phyloP scores from a whole-genome alignment of 35 echinoderm and acorn worm species.

The Acanthaster planci region DNA sequence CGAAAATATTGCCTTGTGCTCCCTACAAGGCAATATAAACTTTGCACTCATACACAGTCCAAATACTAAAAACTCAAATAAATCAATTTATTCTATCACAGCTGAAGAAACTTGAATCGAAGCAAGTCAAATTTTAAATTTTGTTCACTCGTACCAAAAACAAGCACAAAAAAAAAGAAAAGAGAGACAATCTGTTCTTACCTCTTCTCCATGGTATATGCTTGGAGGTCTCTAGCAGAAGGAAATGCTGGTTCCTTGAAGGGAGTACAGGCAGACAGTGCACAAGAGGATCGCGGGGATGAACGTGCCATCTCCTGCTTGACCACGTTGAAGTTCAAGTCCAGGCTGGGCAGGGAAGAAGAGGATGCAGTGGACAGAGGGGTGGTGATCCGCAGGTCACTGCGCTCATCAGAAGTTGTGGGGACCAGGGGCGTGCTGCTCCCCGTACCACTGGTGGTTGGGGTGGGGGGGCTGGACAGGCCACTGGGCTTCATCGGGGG shows the following conservation, averaged over 20 bases:
- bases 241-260: constrained; percentile 58
- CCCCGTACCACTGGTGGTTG: neutral
- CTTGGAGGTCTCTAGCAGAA: neutral
- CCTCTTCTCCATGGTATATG: constrained; percentile 54
- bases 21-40: too few species aligned
- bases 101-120: too few species aligned
- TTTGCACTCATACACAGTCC: too few species aligned
- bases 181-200: too few species aligned
- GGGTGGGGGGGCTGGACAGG: neutral
- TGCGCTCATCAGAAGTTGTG: constrained; percentile 10
- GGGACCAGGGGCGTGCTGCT: neutral
- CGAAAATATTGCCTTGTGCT: too few species aligned
- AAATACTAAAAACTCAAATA: too few species aligned
- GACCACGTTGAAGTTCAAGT: constrained; percentile 60
- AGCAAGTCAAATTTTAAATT: too few species aligned
- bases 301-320: constrained; percentile 49
- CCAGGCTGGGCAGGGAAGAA: constrained; percentile 20
- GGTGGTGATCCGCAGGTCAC: neutral
- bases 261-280: constrained; percentile 27
- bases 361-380: neutral
- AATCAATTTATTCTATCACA: too few species aligned
- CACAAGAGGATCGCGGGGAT: neutral
- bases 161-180: too few species aligned
- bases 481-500: constrained; percentile 37
- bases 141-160: too few species aligned